Evolutionary conservation across 2,113 vertebrate genomes (phyloP), one percentile per base, ranked within the genome.

Genomic region (Dendropsophus ebraccatus): DNA sequence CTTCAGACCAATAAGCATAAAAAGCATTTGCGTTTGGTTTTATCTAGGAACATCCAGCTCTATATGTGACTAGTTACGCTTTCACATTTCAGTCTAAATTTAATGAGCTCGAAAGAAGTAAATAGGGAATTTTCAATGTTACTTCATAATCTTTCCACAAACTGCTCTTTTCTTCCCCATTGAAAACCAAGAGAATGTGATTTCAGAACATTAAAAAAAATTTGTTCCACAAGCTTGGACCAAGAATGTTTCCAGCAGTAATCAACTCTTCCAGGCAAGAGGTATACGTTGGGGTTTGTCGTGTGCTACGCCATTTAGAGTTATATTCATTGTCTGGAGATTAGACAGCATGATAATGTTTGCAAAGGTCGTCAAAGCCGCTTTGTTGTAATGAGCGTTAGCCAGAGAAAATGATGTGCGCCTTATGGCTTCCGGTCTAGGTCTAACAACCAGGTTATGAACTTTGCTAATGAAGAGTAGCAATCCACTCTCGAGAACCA

Each of bases 291-390:
- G n/a, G 23, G 87, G 89, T 73, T 84, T 52, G 62, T 69, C 73
- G 49, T 77, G 60, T 76, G 85, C 32, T 13, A 86, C 85, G 87
- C 0, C 81, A 88, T 60, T 45, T 52, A 5, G 89, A 87, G 12
- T 41, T 88, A 84, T 91, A 91, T 91, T 28, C 84, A 52, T 88
- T 81, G 70, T 70, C 1, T 81, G 78, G 65, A 88, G 76, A 90
- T 89, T 81, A 88, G 81, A 84, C 84, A 21, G 19, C 76, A 89
- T 87, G 47, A 65, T 87, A 90, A 87, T 47, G 85, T 89, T 91
- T 91, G 90, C 74, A 89, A 90, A 92, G 80, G 76, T 89, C 86
- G 89, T 80, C 75, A 75, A 49, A 9, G 16, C 30, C n/a, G 45
- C 49, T 67, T 87, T 74, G 73, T 77, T 35, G 47, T 17, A 28